Base-by-base conservation (phyloP, 2,888 invertebrate genomes). In the Pheosia gnoma region DNA sequence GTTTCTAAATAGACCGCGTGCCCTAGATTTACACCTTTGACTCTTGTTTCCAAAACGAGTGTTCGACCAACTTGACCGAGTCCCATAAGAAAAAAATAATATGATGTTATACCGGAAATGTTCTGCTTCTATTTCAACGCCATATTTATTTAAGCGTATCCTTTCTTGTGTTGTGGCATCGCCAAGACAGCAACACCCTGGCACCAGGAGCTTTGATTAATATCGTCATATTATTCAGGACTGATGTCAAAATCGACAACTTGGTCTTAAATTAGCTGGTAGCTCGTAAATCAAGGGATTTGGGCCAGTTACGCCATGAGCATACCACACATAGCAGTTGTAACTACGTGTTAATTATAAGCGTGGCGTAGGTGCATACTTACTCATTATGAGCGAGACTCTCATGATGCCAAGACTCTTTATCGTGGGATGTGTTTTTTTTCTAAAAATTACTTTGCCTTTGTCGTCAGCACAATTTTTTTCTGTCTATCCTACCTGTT, bases 191-290 rank as follows among this genome's bases (percentile, higher is more conserved):
- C 61, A 25, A 41, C 62, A 61, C 66, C 63, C 58, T 58, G 59
- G 63, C 65, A 59, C 56, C 55, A 25, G 54, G 54, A 38, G 58
- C 38, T 62, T 41, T 70, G 66, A 78, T 74, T 69, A 71, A 73
- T 68, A 59, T 67, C 54, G 70, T 64, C 67, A 58, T 63, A 59
- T 59, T 65, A 68, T 57, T 57, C 43, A n/a, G 47, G 59, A 54
- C 58, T 39, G 56, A 75, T 77, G 77, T 75, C 79, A 78, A 83
- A 85, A 81, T 73, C 79, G 63, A 79, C 75, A 82, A 87, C 86
- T 86, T 82, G 83, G 83, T 84, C 86, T 86, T 83, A 89, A 90
- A 87, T 89, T 88, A 89, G 89, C 85, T 73, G 66, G 72, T 69
- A 75, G 67, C 80, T 75, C 72, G 78, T 89, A 90, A 89, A 90